phyloP scores from a whole-genome alignment of 2,888 invertebrate species.

The Parnassius smintheus region DNA sequence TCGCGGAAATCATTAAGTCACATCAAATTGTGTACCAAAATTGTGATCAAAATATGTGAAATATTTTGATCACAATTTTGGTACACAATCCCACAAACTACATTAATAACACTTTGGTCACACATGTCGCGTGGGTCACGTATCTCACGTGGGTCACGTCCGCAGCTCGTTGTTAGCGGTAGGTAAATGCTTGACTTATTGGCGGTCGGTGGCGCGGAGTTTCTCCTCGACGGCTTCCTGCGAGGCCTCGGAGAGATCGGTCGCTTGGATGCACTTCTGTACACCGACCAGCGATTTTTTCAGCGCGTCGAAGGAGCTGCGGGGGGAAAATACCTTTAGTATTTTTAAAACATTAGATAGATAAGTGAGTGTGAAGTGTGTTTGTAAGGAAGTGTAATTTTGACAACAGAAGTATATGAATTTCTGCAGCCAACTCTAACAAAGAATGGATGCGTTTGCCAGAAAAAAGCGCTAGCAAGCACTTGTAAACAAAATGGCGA shows the following conservation, averaged over 20 bases:
- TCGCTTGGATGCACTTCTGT: constrained; percentile 98
- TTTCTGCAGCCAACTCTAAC: too few relatives aligned
- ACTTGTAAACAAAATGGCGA: too few relatives aligned
- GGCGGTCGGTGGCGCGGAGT: constrained; percentile 96
- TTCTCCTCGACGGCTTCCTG: constrained; percentile 97
- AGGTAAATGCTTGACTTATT: constrained; percentile 79
- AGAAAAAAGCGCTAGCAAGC: too few relatives aligned
- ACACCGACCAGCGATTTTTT: constrained; percentile 98
- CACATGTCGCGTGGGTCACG: background rate
- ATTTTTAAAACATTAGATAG: too few relatives aligned
- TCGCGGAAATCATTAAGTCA: background rate
- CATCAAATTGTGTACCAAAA: background rate
- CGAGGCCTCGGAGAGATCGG: constrained; percentile 96
- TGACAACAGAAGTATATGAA: too few relatives aligned
- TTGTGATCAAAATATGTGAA: background rate
- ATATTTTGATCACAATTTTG: background rate
- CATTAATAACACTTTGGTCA: background rate
- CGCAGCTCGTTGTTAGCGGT: constrained; percentile 44
- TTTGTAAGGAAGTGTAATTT: too few relatives aligned
- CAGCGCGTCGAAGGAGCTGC: constrained; percentile 97
- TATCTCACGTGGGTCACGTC: constrained; percentile 15
- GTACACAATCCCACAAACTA: background rate
- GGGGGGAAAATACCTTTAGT: constrained; percentile 16
- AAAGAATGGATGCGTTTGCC: too few relatives aligned
- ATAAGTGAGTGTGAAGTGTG: too few relatives aligned